Evolutionary conservation across 2,113 vertebrate genomes (phyloP), one percentile per base, ranked within the genome.

Genomic region (Syngnathoides biaculeatus): DNA sequence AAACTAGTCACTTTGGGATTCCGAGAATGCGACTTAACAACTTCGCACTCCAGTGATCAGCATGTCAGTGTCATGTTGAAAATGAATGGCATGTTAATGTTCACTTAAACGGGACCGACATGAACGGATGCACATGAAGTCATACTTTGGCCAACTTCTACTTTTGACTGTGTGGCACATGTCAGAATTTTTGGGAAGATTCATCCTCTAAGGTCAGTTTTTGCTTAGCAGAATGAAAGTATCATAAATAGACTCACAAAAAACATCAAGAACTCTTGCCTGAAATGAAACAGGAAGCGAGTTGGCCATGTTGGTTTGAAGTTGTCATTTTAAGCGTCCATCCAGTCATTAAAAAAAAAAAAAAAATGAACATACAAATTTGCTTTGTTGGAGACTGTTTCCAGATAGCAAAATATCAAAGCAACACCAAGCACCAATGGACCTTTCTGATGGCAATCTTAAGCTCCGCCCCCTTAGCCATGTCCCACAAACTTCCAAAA

Each of bases 61-160:
- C 15, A 50, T 47, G 52, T 15, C 20, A 61, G 38, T 53, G 65
- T 52, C 52, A 73, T 64, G 20, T 14, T 30, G 13, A 67, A 53
- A 77, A 84, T 42, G 73, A 66, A 55, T 53, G 63, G 69, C 19
- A 71, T 72, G 59, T 63, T 65, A 64, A 72, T 59, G 14, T n/a
- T 39, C 13, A 5, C 40, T 30, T 47, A 15, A 53, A n/a, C 22
- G 63, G 24, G n/a, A 62, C 67, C 43, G 38, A 26, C 11, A 52
- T 11, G 35, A 52, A 22, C 19, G 22, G 48, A 9, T 52, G 48
- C 19, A 68, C 8, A 52, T 73, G 42, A 66, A 65, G 65, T 71
- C 67, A 74, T 42, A 17, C 2, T 64, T 27, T 22, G 14, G 45
- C 7, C 40, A 38, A 38, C 17, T 59, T 57, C 8, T 14, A 26